A percentile compares a stretch with the other conserved stretches of the same genome.
Conservation (phyloP, 2,797 vertebrate genomes). For the Myotis findleyi region DNA sequence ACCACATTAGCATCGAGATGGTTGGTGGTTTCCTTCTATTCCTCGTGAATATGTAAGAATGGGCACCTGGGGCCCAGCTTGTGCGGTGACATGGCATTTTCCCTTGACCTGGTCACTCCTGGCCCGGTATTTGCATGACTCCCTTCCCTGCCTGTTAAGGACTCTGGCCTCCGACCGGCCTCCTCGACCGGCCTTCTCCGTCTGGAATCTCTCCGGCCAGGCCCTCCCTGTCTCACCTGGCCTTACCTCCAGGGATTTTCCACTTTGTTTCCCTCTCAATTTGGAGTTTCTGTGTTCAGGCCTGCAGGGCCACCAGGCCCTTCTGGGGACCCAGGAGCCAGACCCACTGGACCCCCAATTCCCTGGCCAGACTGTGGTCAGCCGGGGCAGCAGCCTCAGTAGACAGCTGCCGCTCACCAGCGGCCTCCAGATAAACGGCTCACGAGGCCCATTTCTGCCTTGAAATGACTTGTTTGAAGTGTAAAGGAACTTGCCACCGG, state of each 20-base stretch:
- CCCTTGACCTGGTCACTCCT: background rate
- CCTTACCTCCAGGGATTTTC: background rate
- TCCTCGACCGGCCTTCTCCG: too few relatives aligned
- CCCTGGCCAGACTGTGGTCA: background rate
- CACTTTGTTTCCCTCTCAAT: background rate
- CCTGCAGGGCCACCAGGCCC: too few relatives aligned
- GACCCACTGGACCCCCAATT: accelerated
- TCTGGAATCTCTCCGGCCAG: too few relatives aligned
- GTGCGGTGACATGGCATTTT: background rate
- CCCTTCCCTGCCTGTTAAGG: background rate
- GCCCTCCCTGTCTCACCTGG: accelerated
- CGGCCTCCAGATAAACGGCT: background rate
- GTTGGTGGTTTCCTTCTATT: background rate
- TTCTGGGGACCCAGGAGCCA: background rate
- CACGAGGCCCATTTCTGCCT: background rate
- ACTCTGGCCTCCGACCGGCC: too few relatives aligned
- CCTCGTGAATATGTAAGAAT: background rate
- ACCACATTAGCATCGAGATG: too few relatives aligned
- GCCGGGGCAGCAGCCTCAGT: background rate
- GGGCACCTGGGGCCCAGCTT: background rate
- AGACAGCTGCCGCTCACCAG: too few relatives aligned
- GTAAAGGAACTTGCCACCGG: background rate
- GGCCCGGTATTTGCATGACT: background rate
- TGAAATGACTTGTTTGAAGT: background rate
- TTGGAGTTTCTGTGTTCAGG: background rate